These are phyloP conservation scores for Tinea trinotella DNA, from an alignment of 2,888 invertebrate genomes.

Conservation along the genomic window DNA sequence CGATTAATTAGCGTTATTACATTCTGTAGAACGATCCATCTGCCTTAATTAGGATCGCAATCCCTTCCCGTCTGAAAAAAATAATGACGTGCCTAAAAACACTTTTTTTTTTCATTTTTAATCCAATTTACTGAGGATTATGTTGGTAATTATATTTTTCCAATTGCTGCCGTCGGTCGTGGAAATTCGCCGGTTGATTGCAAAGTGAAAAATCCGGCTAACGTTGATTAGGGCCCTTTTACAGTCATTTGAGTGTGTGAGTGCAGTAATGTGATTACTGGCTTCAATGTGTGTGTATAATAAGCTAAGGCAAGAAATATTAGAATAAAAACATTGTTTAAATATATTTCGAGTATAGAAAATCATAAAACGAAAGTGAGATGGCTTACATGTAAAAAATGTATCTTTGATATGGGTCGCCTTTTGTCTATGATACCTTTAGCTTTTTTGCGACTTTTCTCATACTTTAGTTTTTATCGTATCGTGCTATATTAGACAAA, in stretches of 20 bases:
- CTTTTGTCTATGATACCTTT: no score
- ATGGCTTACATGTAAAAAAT: no score
- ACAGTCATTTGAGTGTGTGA: background rate
- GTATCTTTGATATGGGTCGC: no score
- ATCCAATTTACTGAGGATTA: conserved; percentile 73
- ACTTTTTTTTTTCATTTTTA: conserved; percentile 67
- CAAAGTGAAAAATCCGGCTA: conserved; percentile 48
- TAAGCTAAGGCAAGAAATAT: no score
- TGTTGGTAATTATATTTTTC: conserved; percentile 73
- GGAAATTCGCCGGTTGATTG: conserved; percentile 62
- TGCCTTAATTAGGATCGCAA: conserved; percentile 64
- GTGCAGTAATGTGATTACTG: background rate
- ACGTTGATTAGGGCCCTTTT: conserved; percentile 7
- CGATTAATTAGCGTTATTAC: conserved; percentile 70
- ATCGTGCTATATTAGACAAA: no score
- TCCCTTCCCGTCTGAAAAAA: conserved; percentile 45
- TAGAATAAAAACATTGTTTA: no score
- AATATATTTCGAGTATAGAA: no score
- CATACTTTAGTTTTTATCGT: no score
- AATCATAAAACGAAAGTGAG: no score
- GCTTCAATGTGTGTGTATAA: background rate
- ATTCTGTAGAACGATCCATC: conserved; percentile 64
- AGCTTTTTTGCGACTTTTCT: no score
- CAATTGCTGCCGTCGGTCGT: conserved; percentile 55
- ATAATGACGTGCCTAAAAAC: conserved; percentile 70